A percentile compares a stretch with the other conserved stretches of the same genome.
Evolutionary conservation across 1,140 invertebrate genomes (phyloP).

Genomic region (Drosophila guanche): DNA sequence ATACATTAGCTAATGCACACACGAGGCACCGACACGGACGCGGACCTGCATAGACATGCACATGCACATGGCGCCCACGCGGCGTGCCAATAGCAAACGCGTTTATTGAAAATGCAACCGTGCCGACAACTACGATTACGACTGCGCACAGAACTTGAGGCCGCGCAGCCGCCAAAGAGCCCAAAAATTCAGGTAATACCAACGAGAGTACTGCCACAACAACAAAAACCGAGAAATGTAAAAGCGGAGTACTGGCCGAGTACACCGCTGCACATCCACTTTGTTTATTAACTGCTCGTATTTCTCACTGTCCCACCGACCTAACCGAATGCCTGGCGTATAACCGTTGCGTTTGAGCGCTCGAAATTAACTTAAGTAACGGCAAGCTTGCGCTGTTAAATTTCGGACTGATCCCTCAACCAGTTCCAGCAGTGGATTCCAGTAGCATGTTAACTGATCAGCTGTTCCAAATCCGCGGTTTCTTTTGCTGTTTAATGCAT

Average conservation of each 20-base stretch:
- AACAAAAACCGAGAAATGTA: not conserved
- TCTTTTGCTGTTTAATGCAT: too few species aligned
- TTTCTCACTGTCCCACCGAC: constrained; percentile 29
- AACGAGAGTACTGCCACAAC: constrained; percentile 22
- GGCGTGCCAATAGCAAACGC: constrained; percentile 71
- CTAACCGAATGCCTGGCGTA: constrained; percentile 25
- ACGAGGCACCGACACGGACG: constrained; percentile 34
- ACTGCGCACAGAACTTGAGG: constrained; percentile 30
- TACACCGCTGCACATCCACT: constrained; percentile 43
- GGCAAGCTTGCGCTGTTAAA: constrained; percentile 21
- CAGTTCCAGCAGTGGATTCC: not conserved
- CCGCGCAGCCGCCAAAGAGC: constrained; percentile 31
- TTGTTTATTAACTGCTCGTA: constrained; percentile 31
- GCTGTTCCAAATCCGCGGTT: too few species aligned
- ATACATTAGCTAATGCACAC: constrained; percentile 72
- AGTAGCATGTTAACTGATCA: not conserved
- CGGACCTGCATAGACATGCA: constrained; percentile 21
- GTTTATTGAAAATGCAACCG: constrained; percentile 73
- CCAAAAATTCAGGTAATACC: constrained; percentile 23
- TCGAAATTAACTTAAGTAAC: constrained; percentile 55
- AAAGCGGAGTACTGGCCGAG: constrained; percentile 5
- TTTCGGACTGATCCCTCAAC: constrained; percentile 3
- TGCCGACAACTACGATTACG: not conserved
- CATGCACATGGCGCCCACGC: constrained; percentile 62
- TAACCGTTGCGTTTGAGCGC: constrained; percentile 55